Base-by-base conservation (phyloP, 2,888 invertebrate genomes). In the Dorcus parallelipipedus region DNA sequence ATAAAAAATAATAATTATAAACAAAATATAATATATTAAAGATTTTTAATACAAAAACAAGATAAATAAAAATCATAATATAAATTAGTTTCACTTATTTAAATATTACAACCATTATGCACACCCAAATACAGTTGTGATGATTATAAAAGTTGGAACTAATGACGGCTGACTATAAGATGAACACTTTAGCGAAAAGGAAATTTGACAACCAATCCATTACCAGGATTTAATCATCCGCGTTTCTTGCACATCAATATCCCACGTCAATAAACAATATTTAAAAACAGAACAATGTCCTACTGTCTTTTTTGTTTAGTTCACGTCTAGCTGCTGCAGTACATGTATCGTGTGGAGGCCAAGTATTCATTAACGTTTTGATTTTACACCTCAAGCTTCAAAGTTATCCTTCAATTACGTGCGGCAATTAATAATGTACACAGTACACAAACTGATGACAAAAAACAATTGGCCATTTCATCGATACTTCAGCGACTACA, bases 281-380 rank as follows among this genome's bases (percentile, higher is more conserved):
- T 77, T 75, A 74, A 76, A 78, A 78, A 77, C 78, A 77, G 75
- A 78, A 78, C 77, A 77, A 77, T 75, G 76, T 75, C 73, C 77
- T 77, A 77, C 73, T 70, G 71, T 74, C 26, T 33, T 70, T 66
- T 69, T 74, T 71, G 33, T 70, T 71, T 71, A 67, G 66, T 65
- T 71, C 69, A 64, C 65, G 64, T 58, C 55, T 64, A 59, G 64
- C 48, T 61, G 53, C 55, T 49, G 45, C 50, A 55, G 56, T 59
- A 57, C 53, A 38, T 9, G 53, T n/a, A 49, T 54, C 41, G 53
- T 38, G 26, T 33, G 57, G 53, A 59, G 59, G 64, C 65, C 64
- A 65, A 65, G 64, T 65, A 62, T 54, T 38, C 26, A 23, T 14
- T 23, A 56, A 49, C 42, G 47, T 60, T 63, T 63, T 65, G 61